Evolutionary conservation across 2,797 vertebrate genomes (phyloP).

Genomic region (Poeciliopsis infans): DNA sequence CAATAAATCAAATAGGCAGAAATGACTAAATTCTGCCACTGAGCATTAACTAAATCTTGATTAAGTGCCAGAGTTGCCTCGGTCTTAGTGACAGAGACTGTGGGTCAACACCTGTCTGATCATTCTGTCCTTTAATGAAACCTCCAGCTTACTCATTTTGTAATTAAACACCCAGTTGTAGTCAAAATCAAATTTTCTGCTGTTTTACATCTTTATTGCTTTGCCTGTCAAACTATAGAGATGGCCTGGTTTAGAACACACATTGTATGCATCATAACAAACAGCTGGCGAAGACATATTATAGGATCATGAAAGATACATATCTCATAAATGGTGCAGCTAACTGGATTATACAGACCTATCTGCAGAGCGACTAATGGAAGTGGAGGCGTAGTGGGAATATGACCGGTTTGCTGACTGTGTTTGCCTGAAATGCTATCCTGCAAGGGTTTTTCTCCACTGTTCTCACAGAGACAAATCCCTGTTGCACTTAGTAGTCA

Average conservation of each 20-base stretch:
- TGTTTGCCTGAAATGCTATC: conserved; percentile 72
- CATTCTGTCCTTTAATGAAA: conserved; percentile 29
- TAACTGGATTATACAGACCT: conserved; percentile 73
- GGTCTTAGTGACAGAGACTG: conserved; percentile 14
- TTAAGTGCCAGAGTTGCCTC: conserved; percentile 39
- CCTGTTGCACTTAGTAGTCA: conserved; percentile 84
- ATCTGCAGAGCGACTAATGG: conserved; percentile 76
- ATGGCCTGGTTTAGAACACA: conserved; percentile 34
- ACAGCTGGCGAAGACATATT: conserved; percentile 48
- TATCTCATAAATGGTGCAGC: conserved; percentile 73
- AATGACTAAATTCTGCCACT: conserved; percentile 39
- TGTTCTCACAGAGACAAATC: conserved; percentile 79
- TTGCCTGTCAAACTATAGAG: conserved; percentile 6
- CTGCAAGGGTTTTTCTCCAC: conserved; percentile 70
- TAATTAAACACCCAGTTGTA: not conserved
- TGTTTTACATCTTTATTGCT: not conserved
- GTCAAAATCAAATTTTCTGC: not conserved
- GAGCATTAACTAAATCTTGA: conserved; percentile 42
- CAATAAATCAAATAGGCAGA: conserved; percentile 50
- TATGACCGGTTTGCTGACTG: conserved; percentile 67
- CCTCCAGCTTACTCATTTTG: conserved; percentile 1
- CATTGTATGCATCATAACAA: conserved; percentile 27
- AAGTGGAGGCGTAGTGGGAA: conserved; percentile 60
- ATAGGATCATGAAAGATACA: conserved; percentile 75
- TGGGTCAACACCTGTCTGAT: conserved; percentile 25